Percentiles rank a stretch among this genome's conserved stretches.
These are phyloP conservation scores for Helleia helle DNA, from an alignment of 2,888 invertebrate species.

Conservation along the genomic window DNA sequence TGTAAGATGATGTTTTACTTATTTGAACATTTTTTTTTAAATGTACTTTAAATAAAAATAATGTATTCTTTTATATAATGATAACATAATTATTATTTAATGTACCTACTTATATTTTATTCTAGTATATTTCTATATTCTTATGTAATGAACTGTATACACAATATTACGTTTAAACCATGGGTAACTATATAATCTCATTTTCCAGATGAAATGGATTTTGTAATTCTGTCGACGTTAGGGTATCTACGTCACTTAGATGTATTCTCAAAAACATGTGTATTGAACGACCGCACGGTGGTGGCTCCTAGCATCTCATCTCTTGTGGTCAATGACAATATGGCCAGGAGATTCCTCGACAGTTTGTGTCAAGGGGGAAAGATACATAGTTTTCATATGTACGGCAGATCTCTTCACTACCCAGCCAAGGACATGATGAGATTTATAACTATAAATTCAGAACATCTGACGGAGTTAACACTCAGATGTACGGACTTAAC, in stretches of 20 bases:
- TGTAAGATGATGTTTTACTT: too few species aligned
- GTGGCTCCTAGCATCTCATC: slow-evolving; percentile 19
- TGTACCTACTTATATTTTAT: too few species aligned
- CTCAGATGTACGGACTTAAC: slow-evolving; percentile 29
- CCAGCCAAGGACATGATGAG: slow-evolving; percentile 21
- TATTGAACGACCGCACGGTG: slow-evolving; percentile 10
- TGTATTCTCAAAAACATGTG: slow-evolving; percentile 21
- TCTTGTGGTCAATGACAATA: slow-evolving; percentile 27
- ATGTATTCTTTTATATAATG: too few species aligned
- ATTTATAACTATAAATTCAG: slow-evolving; percentile 20
- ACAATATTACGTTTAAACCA: too few species aligned
- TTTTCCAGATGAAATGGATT: slow-evolving; percentile 12
- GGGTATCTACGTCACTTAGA: slow-evolving; percentile 25
- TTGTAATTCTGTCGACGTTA: slow-evolving; percentile 16
- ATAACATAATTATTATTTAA: too few species aligned
- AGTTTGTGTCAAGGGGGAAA: slow-evolving; percentile 13
- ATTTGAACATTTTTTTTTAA: too few species aligned
- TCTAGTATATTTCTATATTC: too few species aligned
- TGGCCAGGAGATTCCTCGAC: slow-evolving; percentile 20
- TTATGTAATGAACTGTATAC: too few species aligned
- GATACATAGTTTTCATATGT: slow-evolving; percentile 30
- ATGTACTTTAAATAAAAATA: too few species aligned
- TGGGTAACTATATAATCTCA: background rate
- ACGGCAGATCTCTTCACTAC: slow-evolving; percentile 27
- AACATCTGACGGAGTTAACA: slow-evolving; percentile 27